Percentiles rank a stretch among this genome's conserved stretches.
Evolutionary conservation across 2,797 vertebrate genomes (phyloP).

Genomic region (Leptodactylus fallax): DNA sequence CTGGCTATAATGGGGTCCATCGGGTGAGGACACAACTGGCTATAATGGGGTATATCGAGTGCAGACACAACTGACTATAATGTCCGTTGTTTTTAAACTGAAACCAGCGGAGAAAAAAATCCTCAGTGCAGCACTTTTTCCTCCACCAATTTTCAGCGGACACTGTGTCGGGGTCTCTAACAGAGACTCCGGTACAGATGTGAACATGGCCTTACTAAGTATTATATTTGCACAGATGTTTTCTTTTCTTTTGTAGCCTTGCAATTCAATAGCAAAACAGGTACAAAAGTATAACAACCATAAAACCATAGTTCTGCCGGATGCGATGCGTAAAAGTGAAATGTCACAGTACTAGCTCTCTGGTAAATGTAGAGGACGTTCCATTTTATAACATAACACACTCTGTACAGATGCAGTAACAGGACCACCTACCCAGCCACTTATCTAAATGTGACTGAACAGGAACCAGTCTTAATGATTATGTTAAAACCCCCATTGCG

Average conservation of each 20-base stretch:
- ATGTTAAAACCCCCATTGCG: conserved; percentile 43
- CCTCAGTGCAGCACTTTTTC: no score
- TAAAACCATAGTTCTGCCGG: background rate
- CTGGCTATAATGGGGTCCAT: no score
- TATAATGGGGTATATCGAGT: no score
- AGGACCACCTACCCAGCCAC: conserved; percentile 38
- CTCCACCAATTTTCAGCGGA: no score
- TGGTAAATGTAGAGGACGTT: background rate
- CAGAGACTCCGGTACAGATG: no score
- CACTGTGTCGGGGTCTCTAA: no score
- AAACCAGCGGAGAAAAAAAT: no score
- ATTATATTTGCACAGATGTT: no score
- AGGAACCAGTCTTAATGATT: conserved; percentile 38
- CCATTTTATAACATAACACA: background rate
- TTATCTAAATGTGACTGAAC: conserved; percentile 38
- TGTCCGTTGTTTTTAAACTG: no score
- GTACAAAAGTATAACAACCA: background rate
- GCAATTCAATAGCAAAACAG: background rate
- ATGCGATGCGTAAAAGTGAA: background rate
- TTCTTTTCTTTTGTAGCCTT: background rate
- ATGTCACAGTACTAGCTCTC: background rate
- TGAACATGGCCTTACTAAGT: no score
- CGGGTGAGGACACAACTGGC: no score
- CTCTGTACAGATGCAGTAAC: background rate
- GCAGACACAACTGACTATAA: no score